Base-by-base conservation (phyloP, 2,888 invertebrate genomes). In the Busseola fusca region DNA sequence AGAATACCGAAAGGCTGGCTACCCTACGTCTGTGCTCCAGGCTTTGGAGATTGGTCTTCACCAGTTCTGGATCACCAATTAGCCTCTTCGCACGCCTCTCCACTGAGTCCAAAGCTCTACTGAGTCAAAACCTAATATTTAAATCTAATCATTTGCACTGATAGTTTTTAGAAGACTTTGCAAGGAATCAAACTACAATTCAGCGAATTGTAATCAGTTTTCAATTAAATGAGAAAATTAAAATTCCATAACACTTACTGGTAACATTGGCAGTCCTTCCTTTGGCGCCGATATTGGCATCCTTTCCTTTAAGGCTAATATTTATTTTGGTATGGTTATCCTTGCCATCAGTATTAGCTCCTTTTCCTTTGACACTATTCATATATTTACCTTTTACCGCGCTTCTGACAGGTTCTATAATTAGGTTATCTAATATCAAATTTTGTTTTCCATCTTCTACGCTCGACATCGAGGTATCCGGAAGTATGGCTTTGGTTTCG, bases 181-280 rank as follows among this genome's bases (percentile, higher is more conserved):
- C 18, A 30, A n/a, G 18, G 18, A 18, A 25, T 34, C 16, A n/a
- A 25, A 59, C n/a, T 34, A 18, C 34, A 40, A 27, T n/a, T n/a
- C 9, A n/a, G 27, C 30, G 6, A 52, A 18, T n/a, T 52, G 6
- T n/a, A 30, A n/a, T 52, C 6, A 25, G 18, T 37, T 50, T 9
- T n/a, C 3, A 68, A 56, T 40, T 30, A 34, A 37, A 64, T 30
- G 40, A 7, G 1, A 30, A 18, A 52, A 42, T 34, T 14, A 12
- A 16, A 45, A 45, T 27, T 1, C 14, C 9, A 5, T 34, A 34
- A 9, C 16, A 69, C 77, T 79, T 64, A 77, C 77, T 60, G 16
- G 40, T 48, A 14, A 27, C 40, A 30, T 64, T 57, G 9, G 12
- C 16, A 34, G 48, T 57, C 14, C 25, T 74, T 37, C 1, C 12